Percentiles rank a stretch among this genome's conserved stretches.
These are phyloP conservation scores for Campoplex nolae DNA, from an alignment of 2,888 invertebrate species.

Conservation along the genomic window DNA sequence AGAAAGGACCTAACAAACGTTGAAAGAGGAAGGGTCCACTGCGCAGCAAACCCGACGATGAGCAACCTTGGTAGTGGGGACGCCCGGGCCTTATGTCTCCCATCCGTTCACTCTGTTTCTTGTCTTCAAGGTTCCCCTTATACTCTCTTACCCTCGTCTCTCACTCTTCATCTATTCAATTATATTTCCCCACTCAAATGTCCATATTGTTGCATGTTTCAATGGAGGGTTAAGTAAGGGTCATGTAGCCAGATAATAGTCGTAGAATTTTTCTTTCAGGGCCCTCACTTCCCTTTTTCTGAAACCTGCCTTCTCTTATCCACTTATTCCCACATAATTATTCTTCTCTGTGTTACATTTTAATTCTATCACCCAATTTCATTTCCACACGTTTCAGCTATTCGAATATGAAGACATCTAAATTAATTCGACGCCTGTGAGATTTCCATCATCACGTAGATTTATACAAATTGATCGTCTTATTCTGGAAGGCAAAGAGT, in stretches of 20 bases:
- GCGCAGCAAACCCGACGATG: constrained; percentile 66
- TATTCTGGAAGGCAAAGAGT: neutral
- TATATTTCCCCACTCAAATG: constrained; percentile 84
- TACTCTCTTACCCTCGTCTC: constrained; percentile 72
- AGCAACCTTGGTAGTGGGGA: constrained; percentile 64
- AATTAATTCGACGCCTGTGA: constrained; percentile 8
- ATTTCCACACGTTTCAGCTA: neutral
- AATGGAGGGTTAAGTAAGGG: constrained; percentile 84
- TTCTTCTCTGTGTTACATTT: constrained; percentile 51
- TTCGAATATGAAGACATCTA: neutral
- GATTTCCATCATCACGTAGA: neutral
- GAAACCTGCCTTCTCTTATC: neutral
- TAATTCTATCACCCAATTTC: constrained; percentile 38
- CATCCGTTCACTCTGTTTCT: constrained; percentile 44
- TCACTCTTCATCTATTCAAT: constrained; percentile 80
- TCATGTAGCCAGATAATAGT: constrained; percentile 81
- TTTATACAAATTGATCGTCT: neutral
- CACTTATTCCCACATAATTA: constrained; percentile 54
- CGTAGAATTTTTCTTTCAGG: constrained; percentile 76
- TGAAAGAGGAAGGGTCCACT: constrained; percentile 79
- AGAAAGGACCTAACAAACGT: constrained; percentile 83
- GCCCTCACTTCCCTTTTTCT: constrained; percentile 21
- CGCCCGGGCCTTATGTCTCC: constrained; percentile 51
- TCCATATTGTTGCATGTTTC: constrained; percentile 84
- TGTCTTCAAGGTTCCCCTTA: constrained; percentile 44